Evolutionary conservation across 1,140 invertebrate genomes (phyloP), one percentile per base, ranked within the genome.

Genomic region (Calliphora vicina): DNA sequence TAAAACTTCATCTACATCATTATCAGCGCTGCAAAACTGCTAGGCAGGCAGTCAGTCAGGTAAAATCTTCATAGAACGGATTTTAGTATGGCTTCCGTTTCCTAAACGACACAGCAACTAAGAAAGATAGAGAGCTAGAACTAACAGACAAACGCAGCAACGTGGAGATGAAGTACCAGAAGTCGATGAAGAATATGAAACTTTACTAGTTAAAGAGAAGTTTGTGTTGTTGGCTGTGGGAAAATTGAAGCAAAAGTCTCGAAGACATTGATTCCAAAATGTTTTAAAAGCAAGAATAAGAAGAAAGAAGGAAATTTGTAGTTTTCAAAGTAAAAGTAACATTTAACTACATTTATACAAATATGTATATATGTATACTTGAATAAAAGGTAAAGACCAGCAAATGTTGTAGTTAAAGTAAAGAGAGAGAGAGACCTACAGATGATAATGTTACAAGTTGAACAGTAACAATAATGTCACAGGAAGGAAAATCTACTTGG

Each of bases 21-120:
- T 17, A 67, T 67, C 10, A 67, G 4, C 61, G 12, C 50, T 2
- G 50, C 15, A 57, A 57, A 6, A 17, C 50, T n/a, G 50, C 13
- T 15, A 57, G 50, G 50, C 50, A 57, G 0, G n/a, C n/a, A n/a
- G n/a, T n/a, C 17, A 35, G 29, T 10, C 74, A 78, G 74, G 74
- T 78, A 78, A 78, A 78, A 35, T 78, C 74, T 76, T 23, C 20
- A 78, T 29, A 78, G 42, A 78, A 43, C 74, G 74, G 74, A 78
- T 78, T 78, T 78, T 78, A 43, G 35, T 43, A 78, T 43, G 35
- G 35, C 74, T 78, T 78, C 74, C 74, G 74, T 78, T 78, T 78
- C 74, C 74, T 78, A 78, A 78, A 78, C 74, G 74, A 78, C 35
- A 78, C 20, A 23, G 3, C n/a, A 23, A 67, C 12, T 35, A 50